Evolutionary conservation across 2,888 invertebrate species (phyloP), one percentile per base, ranked within the genome.

Genomic region (Hypena proboscidalis): DNA sequence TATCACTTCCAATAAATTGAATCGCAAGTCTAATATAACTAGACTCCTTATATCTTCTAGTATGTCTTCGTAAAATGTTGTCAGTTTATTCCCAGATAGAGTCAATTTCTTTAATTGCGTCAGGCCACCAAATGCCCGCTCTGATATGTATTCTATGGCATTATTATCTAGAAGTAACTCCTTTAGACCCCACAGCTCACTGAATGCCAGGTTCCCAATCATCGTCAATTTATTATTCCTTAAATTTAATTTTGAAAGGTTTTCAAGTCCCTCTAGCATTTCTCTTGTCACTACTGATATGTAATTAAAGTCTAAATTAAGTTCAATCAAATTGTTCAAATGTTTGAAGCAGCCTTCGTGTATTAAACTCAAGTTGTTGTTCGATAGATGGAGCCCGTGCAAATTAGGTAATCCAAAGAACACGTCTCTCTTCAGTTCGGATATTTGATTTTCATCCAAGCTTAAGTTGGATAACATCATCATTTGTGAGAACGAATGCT

Each of bases 301-400:
- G 72, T 93, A 94, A 84, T 95, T 96, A 62, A 91, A 91, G 67
- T 95, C 95, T 65, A 98, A 85, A 75, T 96, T 96, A 44, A 98
- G 87, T 67, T 95, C 95, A 47, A 95, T 92, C 46, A 98, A 90
- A 66, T 95, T 94, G 11, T 93, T 92, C 67, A 96, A 85, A 53
- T 95, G 93, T 56, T 93, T 92, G 75, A 96, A 97, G 34, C 98
- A 95, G 50, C 95, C 95, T 61, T 97, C 97, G 67, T 98, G 98
- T 35, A 98, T 91, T 26, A 94, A 92, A 66, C 95, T 95, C 41
- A 99, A 91, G 69, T 95, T 95, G 82, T 99, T 99, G 70, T 95
- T 95, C 61, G 97, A 96, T 45, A 98, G 89, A 69, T 94, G 94
- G 44, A 99, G 91, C 34, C 94, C 92, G 59, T 94, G 94, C 58